Evolutionary conservation across 92 coral and sea anemone genomes (phyloP), one percentile per base, ranked within the genome.

Genomic region (Phenganax stokvisi): DNA sequence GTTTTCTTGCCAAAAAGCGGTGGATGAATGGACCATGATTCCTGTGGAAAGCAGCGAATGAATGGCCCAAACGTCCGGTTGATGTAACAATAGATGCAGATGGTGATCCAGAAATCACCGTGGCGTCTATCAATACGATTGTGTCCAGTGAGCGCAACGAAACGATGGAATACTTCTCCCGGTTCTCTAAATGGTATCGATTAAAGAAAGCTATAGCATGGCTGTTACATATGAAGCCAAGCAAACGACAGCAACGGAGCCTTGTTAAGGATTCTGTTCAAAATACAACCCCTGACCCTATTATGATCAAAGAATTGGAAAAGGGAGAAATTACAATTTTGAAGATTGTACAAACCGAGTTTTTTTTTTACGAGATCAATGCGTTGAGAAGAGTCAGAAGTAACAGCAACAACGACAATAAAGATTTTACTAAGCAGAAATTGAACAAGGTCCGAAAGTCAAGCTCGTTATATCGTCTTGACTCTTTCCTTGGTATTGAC

Each of bases 71-170:
- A 54, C 55, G 57, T 0, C 30, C 77, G 0, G 57, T 53, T 55
- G 56, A 61, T 12, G 20, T 1, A 58, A 74, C 53, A 27, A 51
- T 25, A 37, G 74, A 53, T 47, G 51, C 29, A 53, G 51, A 8
- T 47, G 67, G 72, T 68, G 90, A 87, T 56, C 87, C 85, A 10
- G 77, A 72, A 15, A 58, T 72, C 77, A 57, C 58, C 59, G n/a
- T 15, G 17, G 52, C 52, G 0, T 72, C 77, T 72, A 51, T 30
- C 17, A 72, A 72, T 53, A 72, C 77, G 12, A 72, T n/a, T 0
- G 77, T 72, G 52, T 52, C 37, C 52, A 30, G 59, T 6, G 57
- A 51, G 52, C 59, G 7, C 77, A 72, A 72, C 17, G 59, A 72
- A 10, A 72, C 44, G 12, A 51, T 72, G 77, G 77, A 53, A 55